Evolutionary conservation across 2,797 vertebrate genomes (phyloP).

Genomic region (Macroramphosus scolopax): DNA sequence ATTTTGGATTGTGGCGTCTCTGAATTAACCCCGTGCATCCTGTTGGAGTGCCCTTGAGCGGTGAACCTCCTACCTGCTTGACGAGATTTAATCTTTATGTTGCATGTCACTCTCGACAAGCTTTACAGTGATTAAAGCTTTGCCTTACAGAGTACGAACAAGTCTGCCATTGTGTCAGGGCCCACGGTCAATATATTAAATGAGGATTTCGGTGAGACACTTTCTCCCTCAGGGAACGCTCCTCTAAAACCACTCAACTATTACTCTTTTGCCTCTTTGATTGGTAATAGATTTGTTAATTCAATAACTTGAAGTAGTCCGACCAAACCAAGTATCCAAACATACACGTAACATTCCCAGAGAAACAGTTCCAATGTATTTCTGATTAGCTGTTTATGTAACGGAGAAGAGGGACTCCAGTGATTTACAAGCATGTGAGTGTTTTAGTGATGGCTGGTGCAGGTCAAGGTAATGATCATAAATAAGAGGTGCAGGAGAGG

Average conservation of each 20-base stretch:
- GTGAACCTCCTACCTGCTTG: neutral
- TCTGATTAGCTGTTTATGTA: slow-evolving; percentile 55
- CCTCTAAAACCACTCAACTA: too few relatives aligned
- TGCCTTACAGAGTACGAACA: too few relatives aligned
- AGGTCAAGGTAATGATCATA: slow-evolving; percentile 73
- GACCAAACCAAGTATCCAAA: slow-evolving; percentile 16
- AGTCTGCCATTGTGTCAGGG: slow-evolving; percentile 5
- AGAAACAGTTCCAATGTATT: slow-evolving; percentile 10
- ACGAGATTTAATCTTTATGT: neutral
- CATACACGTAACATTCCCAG: slow-evolving; percentile 20
- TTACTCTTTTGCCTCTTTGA: neutral
- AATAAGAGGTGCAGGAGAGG: slow-evolving; percentile 52
- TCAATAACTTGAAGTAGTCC: too few relatives aligned
- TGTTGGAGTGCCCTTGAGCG: slow-evolving; percentile 7
- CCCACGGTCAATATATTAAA: slow-evolving; percentile 4
- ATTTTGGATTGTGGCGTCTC: too few relatives aligned
- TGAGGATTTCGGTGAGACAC: slow-evolving; percentile 20
- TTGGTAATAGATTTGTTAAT: slow-evolving; percentile 7
- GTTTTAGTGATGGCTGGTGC: slow-evolving; percentile 59
- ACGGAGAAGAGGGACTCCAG: slow-evolving; percentile 18
- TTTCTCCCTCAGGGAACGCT: slow-evolving; percentile 15
- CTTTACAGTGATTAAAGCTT: slow-evolving; percentile 25
- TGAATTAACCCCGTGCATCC: too few relatives aligned
- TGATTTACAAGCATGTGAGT: slow-evolving; percentile 65
- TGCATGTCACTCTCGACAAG: neutral